Conservation (phyloP, 2,888 invertebrate species). For the Epinotia ramella region DNA sequence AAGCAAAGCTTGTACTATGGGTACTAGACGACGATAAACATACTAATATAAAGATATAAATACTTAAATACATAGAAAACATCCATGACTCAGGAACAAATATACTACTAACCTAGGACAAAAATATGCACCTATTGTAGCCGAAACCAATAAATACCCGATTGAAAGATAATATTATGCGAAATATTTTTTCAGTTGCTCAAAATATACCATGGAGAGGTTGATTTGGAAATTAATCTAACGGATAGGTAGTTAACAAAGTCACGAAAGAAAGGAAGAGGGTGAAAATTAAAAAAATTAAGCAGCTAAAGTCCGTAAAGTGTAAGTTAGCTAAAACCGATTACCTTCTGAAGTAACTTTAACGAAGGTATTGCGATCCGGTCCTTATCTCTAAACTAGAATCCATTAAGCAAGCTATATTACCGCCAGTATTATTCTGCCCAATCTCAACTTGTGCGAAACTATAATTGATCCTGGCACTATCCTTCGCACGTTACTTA, state of each 20-base stretch:
- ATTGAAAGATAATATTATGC: no score
- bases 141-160: no score
- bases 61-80: no score
- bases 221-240: neutral
- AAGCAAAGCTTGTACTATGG: no score
- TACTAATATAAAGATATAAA: no score
- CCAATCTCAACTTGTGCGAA: neutral
- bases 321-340: neutral
- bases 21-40: no score
- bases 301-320: neutral
- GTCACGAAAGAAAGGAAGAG: neutral
- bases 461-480: conserved; percentile 2
- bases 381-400: neutral
- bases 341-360: conserved; percentile 20
- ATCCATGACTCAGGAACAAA: no score
- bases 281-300: neutral
- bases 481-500: conserved; percentile 10
- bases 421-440: neutral
- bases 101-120: no score
- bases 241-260: neutral
- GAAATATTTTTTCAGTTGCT: no score
- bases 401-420: conserved; percentile 1
- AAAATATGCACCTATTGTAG: no score
- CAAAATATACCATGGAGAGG: neutral
- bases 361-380: neutral